phyloP scores from a whole-genome alignment of 2,888 invertebrate genomes.

The Barypeithes pellucidus region DNA sequence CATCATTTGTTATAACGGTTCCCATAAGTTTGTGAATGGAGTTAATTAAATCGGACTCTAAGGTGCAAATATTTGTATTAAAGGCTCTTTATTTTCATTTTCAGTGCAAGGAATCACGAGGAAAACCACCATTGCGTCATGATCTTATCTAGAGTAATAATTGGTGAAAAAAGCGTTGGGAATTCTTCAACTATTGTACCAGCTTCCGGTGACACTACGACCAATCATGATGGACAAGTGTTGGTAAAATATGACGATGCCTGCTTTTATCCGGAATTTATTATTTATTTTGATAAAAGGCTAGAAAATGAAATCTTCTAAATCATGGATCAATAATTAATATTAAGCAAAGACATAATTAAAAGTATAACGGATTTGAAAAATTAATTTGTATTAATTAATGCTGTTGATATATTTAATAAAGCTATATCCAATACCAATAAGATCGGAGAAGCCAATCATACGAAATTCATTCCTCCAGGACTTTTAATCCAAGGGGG shows the following conservation, averaged over 20 bases:
- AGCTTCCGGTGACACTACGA: constrained; percentile 1
- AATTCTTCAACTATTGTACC: neutral
- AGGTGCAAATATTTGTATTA: too few relatives aligned
- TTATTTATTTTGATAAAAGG: constrained; percentile 24
- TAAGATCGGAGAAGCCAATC: too few relatives aligned
- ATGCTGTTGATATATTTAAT: too few relatives aligned
- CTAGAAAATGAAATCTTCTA: too few relatives aligned
- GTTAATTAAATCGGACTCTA: too few relatives aligned
- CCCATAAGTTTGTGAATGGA: too few relatives aligned
- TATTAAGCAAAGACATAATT: neutral
- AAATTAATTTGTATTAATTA: neutral
- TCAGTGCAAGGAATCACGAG: neutral
- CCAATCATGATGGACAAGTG: constrained; percentile 35
- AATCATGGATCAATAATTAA: neutral
- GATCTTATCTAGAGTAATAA: constrained; percentile 6
- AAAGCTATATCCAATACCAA: too few relatives aligned
- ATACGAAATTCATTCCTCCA: too few relatives aligned
- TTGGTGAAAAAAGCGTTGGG: neutral
- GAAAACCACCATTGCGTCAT: neutral
- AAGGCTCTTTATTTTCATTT: neutral
- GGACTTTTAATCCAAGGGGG: too few relatives aligned
- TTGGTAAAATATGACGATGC: constrained; percentile 51
- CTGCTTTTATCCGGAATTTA: constrained; percentile 44
- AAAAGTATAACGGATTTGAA: neutral
- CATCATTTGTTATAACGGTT: too few relatives aligned